Base-by-base conservation (phyloP, 2,888 invertebrate genomes). In the Archaeoteleia sp. region DNA sequence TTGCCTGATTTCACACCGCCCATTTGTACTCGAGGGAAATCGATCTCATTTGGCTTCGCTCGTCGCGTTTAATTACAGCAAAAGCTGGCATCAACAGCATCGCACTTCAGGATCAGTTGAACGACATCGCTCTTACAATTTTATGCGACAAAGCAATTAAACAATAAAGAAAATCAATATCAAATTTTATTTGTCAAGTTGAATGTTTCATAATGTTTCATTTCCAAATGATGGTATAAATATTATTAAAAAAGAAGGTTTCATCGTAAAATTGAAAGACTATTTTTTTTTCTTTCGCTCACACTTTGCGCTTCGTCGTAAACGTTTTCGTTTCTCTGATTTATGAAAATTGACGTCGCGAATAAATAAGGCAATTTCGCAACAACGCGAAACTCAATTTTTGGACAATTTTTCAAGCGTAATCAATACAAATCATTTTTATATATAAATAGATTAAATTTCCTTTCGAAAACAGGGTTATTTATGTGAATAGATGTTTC, bases 21-120 rank as follows among this genome's bases (percentile, higher is more conserved):
- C 45, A 55, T 37, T 55, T 30, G 29, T 43, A 34, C n/a, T 10
- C 15, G 15, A 27, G 35, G 35, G 54, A 42, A 54, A 54, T 43
- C 43, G 54, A 54, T 42, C 54, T 43, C 43, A 42, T 54, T 54
- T 54, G 40, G 51, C 51, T 60, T 32, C 61, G 53, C 54, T 42
- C 35, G 34, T 51, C 51, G 49, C 62, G 68, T 71, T 72, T 72
- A 72, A 69, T 72, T 72, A 72, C 72, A 55, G 46, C 68, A 30
- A 51, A 40, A 29, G 29, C 51, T 51, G 39, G 51, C 51, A 40
- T 40, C 39, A 30, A 29, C 29, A 39, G 29, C 51, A 23, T 40
- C 39, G 51, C 51, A 29, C 40, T 34, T 39, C 40, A 9, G 30
- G 30, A 39, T 30, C 49, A 29, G 25, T 37, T 29, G 49, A 37